Evolutionary conservation across 1,140 invertebrate species (phyloP).

Genomic region (Tetranychus urticae): DNA sequence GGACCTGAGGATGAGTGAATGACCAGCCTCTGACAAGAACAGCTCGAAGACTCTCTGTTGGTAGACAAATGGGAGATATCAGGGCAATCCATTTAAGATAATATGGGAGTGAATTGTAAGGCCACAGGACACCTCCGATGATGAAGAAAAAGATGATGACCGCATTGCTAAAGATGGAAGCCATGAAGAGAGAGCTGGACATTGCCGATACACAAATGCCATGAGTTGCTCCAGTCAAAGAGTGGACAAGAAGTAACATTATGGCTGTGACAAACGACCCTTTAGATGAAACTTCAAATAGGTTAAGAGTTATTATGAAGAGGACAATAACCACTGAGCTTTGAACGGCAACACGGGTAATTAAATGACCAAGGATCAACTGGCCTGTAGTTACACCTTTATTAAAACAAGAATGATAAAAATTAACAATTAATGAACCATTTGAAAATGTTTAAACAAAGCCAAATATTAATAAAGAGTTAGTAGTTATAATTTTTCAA

Average conservation of each 20-base stretch:
- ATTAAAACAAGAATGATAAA: conserved; percentile 76
- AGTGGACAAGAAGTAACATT: not conserved
- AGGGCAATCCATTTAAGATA: conserved; percentile 53
- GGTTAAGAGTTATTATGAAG: not conserved
- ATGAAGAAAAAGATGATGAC: not conserved
- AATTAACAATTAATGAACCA: conserved; percentile 36
- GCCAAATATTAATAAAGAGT: too few relatives aligned
- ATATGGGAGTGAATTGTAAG: conserved; percentile 69
- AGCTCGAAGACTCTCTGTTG: conserved; percentile 60
- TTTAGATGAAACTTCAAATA: not conserved
- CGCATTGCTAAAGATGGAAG: not conserved
- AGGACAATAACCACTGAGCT: not conserved
- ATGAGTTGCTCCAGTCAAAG: not conserved
- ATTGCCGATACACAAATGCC: not conserved
- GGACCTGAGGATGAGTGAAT: not conserved
- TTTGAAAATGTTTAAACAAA: not conserved
- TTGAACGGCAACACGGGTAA: not conserved
- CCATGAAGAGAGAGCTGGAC: not conserved
- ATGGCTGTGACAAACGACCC: not conserved
- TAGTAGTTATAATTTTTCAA: too few relatives aligned
- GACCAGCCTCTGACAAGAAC: conserved; percentile 22
- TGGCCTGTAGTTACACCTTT: conserved; percentile 16
- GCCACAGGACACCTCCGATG: conserved; percentile 62
- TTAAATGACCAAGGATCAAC: not conserved
- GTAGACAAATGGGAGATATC: conserved; percentile 61